phyloP scores from a whole-genome alignment of 1,140 invertebrate species.

The Teleogryllus occipitalis region DNA sequence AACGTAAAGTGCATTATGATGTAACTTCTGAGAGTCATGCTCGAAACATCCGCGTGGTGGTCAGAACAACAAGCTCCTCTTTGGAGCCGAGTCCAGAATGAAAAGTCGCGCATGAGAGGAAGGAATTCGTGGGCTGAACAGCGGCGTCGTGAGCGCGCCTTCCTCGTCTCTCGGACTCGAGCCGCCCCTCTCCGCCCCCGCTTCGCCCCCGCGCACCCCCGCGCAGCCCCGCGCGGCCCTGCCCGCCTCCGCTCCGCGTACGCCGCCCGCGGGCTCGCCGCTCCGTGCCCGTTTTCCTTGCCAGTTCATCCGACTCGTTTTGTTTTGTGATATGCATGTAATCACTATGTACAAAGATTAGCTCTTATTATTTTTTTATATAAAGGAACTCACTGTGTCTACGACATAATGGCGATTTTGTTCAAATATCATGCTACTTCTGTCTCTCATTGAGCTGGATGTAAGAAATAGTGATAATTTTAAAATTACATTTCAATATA shows the following conservation, averaged over 20 bases:
- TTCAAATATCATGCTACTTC: not conserved
- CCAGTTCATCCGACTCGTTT: slow-evolving; percentile 3
- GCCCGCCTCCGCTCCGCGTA: too few relatives aligned
- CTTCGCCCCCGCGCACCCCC: too few relatives aligned
- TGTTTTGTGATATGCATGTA: not conserved
- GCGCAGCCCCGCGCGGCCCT: too few relatives aligned
- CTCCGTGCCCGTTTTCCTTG: not conserved
- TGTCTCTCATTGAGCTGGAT: not conserved
- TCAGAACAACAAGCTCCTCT: not conserved
- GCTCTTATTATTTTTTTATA: slow-evolving; percentile 6
- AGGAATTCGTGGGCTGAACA: not conserved
- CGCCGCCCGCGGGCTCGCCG: not conserved
- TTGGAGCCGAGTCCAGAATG: not conserved
- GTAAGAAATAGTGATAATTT: slow-evolving; percentile 2
- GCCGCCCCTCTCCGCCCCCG: too few relatives aligned
- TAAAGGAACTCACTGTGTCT: not conserved
- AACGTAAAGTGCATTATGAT: not conserved
- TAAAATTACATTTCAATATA: slow-evolving; percentile 6
- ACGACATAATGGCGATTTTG: not conserved
- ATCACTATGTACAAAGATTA: slow-evolving; percentile 1
- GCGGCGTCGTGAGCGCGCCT: not conserved
- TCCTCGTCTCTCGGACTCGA: not conserved
- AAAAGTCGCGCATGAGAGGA: not conserved
- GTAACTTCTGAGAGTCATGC: not conserved
- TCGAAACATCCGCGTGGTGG: not conserved